A percentile compares a stretch with the other conserved stretches of the same genome.
phyloP scores from a whole-genome alignment of 2,113 vertebrate genomes.

The Cephalopholis sonnerati region DNA sequence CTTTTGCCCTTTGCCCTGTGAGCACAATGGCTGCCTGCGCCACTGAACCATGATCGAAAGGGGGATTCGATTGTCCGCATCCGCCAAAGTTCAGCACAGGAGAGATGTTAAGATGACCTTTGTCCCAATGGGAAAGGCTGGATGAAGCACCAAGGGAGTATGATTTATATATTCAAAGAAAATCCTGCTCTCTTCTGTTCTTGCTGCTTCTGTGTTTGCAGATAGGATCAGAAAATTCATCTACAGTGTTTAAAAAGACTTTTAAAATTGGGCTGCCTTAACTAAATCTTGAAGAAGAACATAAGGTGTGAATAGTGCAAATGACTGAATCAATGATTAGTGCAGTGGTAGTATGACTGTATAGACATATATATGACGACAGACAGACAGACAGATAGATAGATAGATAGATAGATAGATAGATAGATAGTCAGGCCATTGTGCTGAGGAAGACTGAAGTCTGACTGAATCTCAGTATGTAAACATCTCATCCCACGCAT shows the following conservation, averaged over 20 bases:
- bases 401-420: not conserved
- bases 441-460: not conserved
- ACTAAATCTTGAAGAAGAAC: not conserved
- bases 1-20: conserved; percentile 41
- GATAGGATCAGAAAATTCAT: not conserved
- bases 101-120: conserved; percentile 16
- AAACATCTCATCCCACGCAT: conserved; percentile 11
- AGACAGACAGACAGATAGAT: no score
- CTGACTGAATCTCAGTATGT: conserved; percentile 12
- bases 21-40: not conserved
- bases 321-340: not conserved
- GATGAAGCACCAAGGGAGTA: not conserved
- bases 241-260: not conserved
- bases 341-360: not conserved
- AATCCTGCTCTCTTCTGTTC: not conserved
- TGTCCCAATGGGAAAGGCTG: not conserved
- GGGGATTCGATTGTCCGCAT: not conserved
- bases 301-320: not conserved
- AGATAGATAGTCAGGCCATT: not conserved
- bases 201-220: not conserved
- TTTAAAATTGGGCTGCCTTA: no score
- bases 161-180: not conserved
- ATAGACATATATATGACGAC: not conserved
- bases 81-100: not conserved
- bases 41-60: not conserved